These are phyloP conservation scores for Lordiphosa mommai DNA, from an alignment of 1,140 invertebrate species.

Conservation along the genomic window DNA sequence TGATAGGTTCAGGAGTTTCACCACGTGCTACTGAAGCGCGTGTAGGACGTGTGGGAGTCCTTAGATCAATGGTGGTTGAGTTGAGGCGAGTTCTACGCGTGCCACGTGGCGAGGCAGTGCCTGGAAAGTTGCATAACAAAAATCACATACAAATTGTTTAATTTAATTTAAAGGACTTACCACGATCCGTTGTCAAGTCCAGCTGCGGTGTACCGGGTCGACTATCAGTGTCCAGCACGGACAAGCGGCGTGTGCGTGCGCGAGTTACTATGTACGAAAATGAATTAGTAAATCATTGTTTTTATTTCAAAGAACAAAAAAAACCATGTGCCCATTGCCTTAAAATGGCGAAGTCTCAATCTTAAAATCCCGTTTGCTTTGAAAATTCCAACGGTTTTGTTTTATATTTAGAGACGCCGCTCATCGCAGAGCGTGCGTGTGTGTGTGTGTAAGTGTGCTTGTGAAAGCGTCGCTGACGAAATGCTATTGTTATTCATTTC, in stretches of 20 bases:
- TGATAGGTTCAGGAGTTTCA: slow-evolving; percentile 47
- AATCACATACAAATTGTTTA: neutral
- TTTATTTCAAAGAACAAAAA: neutral
- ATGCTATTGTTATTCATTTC: neutral
- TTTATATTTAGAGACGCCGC: neutral
- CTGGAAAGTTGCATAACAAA: neutral
- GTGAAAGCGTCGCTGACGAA: neutral
- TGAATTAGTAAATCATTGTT: neutral
- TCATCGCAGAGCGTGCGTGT: neutral
- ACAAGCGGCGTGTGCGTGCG: slow-evolving; percentile 52
- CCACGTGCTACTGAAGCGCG: slow-evolving; percentile 43
- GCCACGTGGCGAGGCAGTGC: slow-evolving; percentile 44
- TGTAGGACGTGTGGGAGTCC: slow-evolving; percentile 46
- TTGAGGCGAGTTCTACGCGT: slow-evolving; percentile 52
- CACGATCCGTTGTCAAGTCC: slow-evolving; percentile 31
- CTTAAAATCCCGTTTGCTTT: neutral
- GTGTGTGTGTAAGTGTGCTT: neutral
- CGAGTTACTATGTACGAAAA: slow-evolving; percentile 43
- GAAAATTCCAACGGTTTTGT: neutral
- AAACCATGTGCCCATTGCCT: neutral
- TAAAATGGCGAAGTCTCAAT: neutral
- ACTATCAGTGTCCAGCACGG: slow-evolving; percentile 41
- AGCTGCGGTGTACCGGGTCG: slow-evolving; percentile 56
- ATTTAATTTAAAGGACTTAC: slow-evolving; percentile 26
- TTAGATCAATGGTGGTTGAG: slow-evolving; percentile 35